phyloP scores from a whole-genome alignment of 2,888 invertebrate species.

The Neelides folsomi region DNA sequence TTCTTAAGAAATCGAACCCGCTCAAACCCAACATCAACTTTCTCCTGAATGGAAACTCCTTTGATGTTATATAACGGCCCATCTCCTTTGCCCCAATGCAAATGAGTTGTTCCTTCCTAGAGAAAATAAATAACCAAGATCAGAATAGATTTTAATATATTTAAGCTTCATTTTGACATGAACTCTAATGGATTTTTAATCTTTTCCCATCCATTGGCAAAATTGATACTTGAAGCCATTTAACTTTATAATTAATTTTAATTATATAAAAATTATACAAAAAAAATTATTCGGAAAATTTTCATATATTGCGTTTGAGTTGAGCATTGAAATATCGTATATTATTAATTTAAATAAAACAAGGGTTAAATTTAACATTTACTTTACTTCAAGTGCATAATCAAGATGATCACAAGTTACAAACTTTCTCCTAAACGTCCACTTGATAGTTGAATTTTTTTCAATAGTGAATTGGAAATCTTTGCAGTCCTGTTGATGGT shows the following conservation, averaged over 20 bases:
- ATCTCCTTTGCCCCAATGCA: slow-evolving; percentile 69
- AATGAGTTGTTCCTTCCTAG: slow-evolving; percentile 76
- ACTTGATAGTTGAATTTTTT: slow-evolving; percentile 48
- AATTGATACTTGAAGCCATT: no score
- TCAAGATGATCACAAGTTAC: slow-evolving; percentile 69
- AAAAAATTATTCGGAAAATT: no score
- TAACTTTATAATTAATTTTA: no score
- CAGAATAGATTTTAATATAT: not conserved
- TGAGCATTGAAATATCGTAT: no score
- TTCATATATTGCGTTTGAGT: no score
- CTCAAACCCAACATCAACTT: slow-evolving; percentile 56
- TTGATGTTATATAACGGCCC: slow-evolving; percentile 55
- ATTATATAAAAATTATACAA: not conserved
- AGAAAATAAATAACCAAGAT: slow-evolving; percentile 1
- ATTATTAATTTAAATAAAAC: no score
- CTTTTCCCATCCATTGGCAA: no score
- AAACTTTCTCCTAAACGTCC: slow-evolving; percentile 63
- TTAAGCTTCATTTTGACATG: not conserved
- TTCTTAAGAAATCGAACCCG: slow-evolving; percentile 58
- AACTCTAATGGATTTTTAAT: no score
- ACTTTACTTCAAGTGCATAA: slow-evolving; percentile 61
- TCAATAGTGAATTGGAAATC: slow-evolving; percentile 42
- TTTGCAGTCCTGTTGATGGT: slow-evolving; percentile 60
- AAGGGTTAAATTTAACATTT: no score
- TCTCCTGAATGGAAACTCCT: slow-evolving; percentile 46